A percentile compares a stretch with the other conserved stretches of the same genome.
phyloP scores from a whole-genome alignment of 2,888 invertebrate species.

The Noctua comes region DNA sequence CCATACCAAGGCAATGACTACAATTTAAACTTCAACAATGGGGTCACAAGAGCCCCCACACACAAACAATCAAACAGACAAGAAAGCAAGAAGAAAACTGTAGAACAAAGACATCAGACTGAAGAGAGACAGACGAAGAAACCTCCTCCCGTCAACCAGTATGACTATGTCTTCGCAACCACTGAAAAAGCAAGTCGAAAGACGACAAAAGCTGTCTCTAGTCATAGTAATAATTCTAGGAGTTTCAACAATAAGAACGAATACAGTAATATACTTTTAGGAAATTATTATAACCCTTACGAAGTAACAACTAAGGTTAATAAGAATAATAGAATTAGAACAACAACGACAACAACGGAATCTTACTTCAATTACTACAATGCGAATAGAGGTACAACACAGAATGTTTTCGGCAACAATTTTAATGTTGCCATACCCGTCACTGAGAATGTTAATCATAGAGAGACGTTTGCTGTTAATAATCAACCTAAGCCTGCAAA shows the following conservation, averaged over 20 bases:
- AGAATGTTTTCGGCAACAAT: constrained; percentile 29
- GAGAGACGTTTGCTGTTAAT: constrained; percentile 12
- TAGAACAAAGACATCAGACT: constrained; percentile 38
- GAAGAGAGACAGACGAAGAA: constrained; percentile 48
- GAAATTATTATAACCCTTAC: constrained; percentile 27
- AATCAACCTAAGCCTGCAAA: constrained; percentile 20
- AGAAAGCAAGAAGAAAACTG: constrained; percentile 48
- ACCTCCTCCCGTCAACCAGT: constrained; percentile 52
- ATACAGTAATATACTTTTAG: constrained; percentile 45
- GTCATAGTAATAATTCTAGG: constrained; percentile 55
- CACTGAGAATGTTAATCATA: constrained; percentile 28
- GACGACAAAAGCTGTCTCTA: constrained; percentile 59
- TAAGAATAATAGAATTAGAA: constrained; percentile 26
- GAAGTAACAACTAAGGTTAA: constrained; percentile 52
- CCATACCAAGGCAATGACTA: constrained; percentile 60
- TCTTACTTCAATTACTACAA: constrained; percentile 11
- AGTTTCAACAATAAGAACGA: constrained; percentile 49
- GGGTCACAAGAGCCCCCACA: constrained; percentile 48
- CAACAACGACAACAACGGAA: constrained; percentile 29
- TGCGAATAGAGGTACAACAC: constrained; percentile 21
- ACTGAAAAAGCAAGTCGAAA: constrained; percentile 70
- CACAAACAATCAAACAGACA: constrained; percentile 44
- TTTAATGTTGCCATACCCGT: constrained; percentile 16
- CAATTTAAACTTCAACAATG: constrained; percentile 41
- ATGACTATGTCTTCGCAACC: constrained; percentile 63